These are phyloP conservation scores for Carassius carassius DNA, from an alignment of 2,113 vertebrate genomes.

Conservation along the genomic window DNA sequence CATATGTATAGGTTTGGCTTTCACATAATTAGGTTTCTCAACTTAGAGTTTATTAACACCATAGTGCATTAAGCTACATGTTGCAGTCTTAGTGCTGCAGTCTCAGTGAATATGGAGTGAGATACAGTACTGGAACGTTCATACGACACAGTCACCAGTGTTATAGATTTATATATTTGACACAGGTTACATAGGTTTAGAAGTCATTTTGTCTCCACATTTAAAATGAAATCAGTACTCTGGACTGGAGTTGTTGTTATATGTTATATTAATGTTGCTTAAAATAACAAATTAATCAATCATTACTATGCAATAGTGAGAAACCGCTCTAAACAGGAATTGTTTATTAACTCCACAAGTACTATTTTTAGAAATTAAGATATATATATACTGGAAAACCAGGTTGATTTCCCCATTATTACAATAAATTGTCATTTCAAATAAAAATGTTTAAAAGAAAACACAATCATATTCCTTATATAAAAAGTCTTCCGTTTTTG, in stretches of 20 bases:
- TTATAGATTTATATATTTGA: constrained; percentile 58
- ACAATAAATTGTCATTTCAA: constrained; percentile 46
- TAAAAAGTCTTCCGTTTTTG: background rate
- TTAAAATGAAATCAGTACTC: constrained; percentile 65
- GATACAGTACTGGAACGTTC: constrained; percentile 28
- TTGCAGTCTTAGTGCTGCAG: constrained; percentile 13
- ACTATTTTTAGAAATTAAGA: constrained; percentile 37
- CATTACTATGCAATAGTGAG: constrained; percentile 72
- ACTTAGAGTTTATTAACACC: constrained; percentile 20
- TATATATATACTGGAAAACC: background rate
- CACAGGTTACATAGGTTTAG: constrained; percentile 33
- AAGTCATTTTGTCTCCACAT: constrained; percentile 54
- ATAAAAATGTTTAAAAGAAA: constrained; percentile 5
- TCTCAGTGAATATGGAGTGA: constrained; percentile 32
- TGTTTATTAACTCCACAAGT: constrained; percentile 43
- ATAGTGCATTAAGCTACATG: constrained; percentile 39
- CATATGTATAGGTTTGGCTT: constrained; percentile 20
- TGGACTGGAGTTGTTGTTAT: constrained; percentile 73
- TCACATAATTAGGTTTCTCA: constrained; percentile 27
- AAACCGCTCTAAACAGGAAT: constrained; percentile 53
- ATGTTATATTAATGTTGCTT: constrained; percentile 58
- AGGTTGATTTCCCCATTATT: constrained; percentile 17
- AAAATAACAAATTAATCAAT: constrained; percentile 57
- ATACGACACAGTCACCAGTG: constrained; percentile 54
- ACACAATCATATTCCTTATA: background rate